Evolutionary conservation across 2,888 invertebrate genomes (phyloP).

Genomic region (Drosophila merina): DNA sequence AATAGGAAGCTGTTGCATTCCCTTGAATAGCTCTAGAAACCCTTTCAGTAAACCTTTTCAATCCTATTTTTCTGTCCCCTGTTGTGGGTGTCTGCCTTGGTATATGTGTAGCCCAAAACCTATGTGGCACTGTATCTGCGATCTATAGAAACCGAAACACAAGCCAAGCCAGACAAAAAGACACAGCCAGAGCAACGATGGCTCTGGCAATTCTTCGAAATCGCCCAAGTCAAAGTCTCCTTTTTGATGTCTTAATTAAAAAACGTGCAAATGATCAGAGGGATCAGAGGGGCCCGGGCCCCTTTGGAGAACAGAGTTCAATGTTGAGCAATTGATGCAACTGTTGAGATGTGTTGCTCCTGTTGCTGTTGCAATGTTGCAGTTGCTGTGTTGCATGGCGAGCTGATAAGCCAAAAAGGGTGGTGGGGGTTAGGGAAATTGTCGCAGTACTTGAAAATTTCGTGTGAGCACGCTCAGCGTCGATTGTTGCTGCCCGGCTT

Average conservation of each 20-base stretch:
- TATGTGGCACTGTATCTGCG: constrained; percentile 62
- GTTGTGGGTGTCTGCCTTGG: constrained; percentile 2
- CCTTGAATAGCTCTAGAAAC: no score
- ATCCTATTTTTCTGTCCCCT: constrained; percentile 2
- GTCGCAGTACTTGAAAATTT: constrained; percentile 79
- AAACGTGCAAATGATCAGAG: constrained; percentile 72
- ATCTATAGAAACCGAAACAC: constrained; percentile 68
- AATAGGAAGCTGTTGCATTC: no score
- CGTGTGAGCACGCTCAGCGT: constrained; percentile 79
- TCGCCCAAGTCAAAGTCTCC: constrained; percentile 77
- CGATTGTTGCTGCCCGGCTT: constrained; percentile 61
- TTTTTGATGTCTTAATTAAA: constrained; percentile 80
- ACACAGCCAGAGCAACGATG: constrained; percentile 28
- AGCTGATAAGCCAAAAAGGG: constrained; percentile 59
- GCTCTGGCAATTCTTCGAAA: constrained; percentile 75
- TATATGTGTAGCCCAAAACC: constrained; percentile 32
- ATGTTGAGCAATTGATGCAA: constrained; percentile 81
- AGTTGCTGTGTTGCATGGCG: constrained; percentile 60
- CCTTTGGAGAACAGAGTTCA: constrained; percentile 68
- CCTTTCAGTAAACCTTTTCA: no score
- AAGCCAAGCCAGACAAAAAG: constrained; percentile 27
- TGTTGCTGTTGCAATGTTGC: constrained; percentile 42
- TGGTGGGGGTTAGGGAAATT: constrained; percentile 55
- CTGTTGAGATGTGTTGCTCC: constrained; percentile 77
- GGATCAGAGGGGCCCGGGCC: constrained; percentile 28